Evolutionary conservation across 2,113 vertebrate species (phyloP).

Genomic region (Corythornis cristatus): DNA sequence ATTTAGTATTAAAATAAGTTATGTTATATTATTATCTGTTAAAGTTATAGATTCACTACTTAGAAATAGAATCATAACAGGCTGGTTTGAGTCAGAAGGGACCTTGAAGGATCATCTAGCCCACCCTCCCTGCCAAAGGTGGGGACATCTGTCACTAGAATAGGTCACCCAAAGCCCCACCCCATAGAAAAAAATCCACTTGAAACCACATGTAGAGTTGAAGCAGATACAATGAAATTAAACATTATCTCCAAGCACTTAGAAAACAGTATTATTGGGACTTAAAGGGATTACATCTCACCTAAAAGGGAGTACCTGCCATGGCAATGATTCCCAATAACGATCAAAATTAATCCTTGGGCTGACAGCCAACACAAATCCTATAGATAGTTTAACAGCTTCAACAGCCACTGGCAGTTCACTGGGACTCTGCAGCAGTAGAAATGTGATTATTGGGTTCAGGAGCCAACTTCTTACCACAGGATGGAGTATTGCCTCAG

Average conservation of each 20-base stretch:
- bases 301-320: not conserved
- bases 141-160: not conserved
- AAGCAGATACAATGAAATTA: not conserved
- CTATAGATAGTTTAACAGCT: not conserved
- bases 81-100: not conserved
- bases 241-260: not conserved
- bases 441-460: not conserved
- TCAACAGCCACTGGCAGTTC: not conserved
- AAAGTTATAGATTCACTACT: not conserved
- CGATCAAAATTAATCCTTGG: conserved; percentile 36
- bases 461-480: not conserved
- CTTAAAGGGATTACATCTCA: conserved; percentile 20
- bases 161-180: not conserved
- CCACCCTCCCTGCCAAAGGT: not conserved
- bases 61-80: not conserved
- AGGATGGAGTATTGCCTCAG: not conserved
- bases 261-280: not conserved
- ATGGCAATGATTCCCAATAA: conserved; percentile 21
- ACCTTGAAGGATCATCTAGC: not conserved
- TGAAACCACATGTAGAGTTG: not conserved
- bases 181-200: not conserved
- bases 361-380: conserved; percentile 3
- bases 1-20: not conserved
- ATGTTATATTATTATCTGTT: not conserved
- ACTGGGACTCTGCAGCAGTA: not conserved